Evolutionary conservation across 2,888 invertebrate genomes (phyloP).

Genomic region (Apamea anceps): DNA sequence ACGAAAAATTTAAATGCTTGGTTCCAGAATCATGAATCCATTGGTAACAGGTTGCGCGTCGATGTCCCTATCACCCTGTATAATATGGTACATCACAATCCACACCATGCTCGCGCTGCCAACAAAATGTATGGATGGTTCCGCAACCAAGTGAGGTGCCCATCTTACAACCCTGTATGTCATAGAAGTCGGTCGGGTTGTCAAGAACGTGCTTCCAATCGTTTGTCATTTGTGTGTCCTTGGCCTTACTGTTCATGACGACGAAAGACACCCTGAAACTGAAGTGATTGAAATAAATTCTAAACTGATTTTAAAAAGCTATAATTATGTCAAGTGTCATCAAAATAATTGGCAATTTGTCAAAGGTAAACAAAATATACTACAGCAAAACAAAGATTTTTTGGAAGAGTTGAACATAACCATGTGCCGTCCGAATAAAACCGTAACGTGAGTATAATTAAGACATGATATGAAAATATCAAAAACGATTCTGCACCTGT

Average conservation of each 20-base stretch:
- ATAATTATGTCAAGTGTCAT: background rate
- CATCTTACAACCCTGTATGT: no score
- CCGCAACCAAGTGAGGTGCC: no score
- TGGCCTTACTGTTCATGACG: background rate
- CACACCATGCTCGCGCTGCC: no score
- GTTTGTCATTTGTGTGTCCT: background rate
- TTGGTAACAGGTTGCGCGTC: no score
- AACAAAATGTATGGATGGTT: no score
- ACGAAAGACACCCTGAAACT: background rate
- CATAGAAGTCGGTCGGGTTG: background rate
- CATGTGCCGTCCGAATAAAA: slow-evolving; percentile 3
- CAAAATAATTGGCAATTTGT: background rate
- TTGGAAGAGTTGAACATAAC: background rate
- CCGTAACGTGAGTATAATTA: slow-evolving; percentile 7
- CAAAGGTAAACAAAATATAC: background rate
- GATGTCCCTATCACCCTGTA: no score
- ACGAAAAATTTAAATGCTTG: no score
- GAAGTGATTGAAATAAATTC: background rate
- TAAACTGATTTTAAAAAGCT: slow-evolving; percentile 4
- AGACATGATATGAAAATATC: background rate
- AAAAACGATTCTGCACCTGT: background rate
- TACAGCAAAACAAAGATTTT: background rate
- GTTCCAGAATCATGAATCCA: no score
- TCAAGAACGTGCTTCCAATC: background rate
- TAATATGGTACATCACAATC: no score